Percentiles rank a stretch among this genome's conserved stretches.
Evolutionary conservation across 1,140 invertebrate genomes (phyloP).

Genomic region (Andricus grossulariae): DNA sequence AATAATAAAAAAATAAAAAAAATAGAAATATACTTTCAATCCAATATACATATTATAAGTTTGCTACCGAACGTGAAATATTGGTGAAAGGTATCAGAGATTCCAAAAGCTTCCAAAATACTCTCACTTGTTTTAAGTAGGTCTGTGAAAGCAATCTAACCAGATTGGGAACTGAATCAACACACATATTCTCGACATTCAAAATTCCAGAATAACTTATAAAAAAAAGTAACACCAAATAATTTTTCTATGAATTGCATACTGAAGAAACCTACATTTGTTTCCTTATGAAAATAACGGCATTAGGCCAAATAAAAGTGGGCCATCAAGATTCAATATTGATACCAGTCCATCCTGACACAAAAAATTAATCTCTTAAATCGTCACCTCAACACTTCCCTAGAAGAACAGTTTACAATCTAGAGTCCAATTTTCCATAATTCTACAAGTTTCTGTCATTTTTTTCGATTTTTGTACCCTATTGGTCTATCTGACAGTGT

Average conservation of each 20-base stretch:
- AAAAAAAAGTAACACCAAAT: not conserved
- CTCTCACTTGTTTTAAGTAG: conserved; percentile 52
- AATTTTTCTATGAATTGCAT: conserved; percentile 17
- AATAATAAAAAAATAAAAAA: too few species aligned
- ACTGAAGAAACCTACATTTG: not conserved
- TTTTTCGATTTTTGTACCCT: not conserved
- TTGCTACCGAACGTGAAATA: conserved; percentile 3
- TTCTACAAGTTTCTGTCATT: not conserved
- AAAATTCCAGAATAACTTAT: not conserved
- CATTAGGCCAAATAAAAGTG: not conserved
- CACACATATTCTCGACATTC: conserved; percentile 40
- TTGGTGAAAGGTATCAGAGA: conserved; percentile 29
- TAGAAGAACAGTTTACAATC: not conserved
- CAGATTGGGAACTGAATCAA: conserved; percentile 39
- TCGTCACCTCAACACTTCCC: not conserved
- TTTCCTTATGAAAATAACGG: not conserved
- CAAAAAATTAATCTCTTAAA: not conserved
- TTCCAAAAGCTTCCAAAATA: conserved; percentile 15
- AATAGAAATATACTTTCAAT: conserved; percentile 20
- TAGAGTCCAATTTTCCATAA: not conserved
- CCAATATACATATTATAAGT: conserved; percentile 32
- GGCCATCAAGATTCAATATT: conserved; percentile 16
- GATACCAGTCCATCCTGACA: not conserved
- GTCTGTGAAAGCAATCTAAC: conserved; percentile 58
- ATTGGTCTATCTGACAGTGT: not conserved